These are phyloP conservation scores for Chelmon rostratus DNA, from an alignment of 2,797 vertebrate genomes.

Conservation along the genomic window DNA sequence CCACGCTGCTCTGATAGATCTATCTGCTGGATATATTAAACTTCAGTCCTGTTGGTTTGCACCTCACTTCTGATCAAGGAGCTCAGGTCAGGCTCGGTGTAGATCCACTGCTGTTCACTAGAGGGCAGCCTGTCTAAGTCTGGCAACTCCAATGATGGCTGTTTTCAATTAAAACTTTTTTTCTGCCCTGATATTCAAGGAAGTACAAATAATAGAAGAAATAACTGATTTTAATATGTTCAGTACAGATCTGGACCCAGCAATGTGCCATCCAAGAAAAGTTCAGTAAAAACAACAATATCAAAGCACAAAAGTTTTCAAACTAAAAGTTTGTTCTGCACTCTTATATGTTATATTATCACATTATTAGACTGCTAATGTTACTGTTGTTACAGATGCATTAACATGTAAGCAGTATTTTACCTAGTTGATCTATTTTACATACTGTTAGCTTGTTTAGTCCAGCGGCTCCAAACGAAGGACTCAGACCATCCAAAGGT, in stretches of 20 bases:
- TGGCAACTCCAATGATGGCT: constrained; percentile 3
- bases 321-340: too few species aligned
- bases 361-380: too few species aligned
- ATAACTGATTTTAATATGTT: not conserved
- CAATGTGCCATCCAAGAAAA: constrained; percentile 7
- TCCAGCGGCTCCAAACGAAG: too few species aligned
- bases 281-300: too few species aligned
- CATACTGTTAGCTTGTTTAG: too few species aligned
- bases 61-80: constrained; percentile 32
- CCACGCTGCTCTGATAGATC: constrained; percentile 56
- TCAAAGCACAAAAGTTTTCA: too few species aligned
- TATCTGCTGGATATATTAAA: constrained; percentile 55
- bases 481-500: too few species aligned
- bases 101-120: constrained; percentile 57
- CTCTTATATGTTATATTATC: too few species aligned
- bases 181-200: constrained; percentile 9
- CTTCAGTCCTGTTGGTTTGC: constrained; percentile 47
- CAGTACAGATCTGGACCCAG: not conserved
- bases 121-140: constrained; percentile 64
- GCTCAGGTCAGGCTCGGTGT: constrained; percentile 33
- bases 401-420: too few species aligned
- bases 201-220: constrained; percentile 11
- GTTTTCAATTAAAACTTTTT: not conserved
- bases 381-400: too few species aligned
- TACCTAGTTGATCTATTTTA: too few species aligned